phyloP scores from a whole-genome alignment of 2,113 vertebrate genomes.

The Pagrus major region DNA sequence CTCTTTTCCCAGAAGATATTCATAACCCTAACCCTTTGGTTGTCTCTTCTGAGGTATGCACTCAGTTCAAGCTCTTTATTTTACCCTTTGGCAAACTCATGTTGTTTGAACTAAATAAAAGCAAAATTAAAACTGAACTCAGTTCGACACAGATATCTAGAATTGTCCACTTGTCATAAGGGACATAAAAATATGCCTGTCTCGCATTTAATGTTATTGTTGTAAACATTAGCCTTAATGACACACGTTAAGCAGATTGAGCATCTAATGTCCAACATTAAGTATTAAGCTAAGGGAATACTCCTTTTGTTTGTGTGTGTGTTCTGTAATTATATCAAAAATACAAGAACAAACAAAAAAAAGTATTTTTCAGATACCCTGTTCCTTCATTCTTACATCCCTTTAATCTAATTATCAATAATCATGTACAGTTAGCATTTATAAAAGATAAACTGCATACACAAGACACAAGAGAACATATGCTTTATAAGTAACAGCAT shows the following conservation, averaged over 20 bases:
- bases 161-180: too few relatives aligned
- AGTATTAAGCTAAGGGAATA: not conserved
- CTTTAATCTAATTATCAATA: too few relatives aligned
- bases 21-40: too few relatives aligned
- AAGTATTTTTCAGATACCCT: too few relatives aligned
- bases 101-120: not conserved
- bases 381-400: not conserved
- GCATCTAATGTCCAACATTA: constrained; percentile 8
- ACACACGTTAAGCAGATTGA: not conserved
- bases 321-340: not conserved
- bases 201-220: not conserved
- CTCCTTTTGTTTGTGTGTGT: not conserved
- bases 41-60: not conserved
- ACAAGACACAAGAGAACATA: not conserved
- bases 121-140: not conserved
- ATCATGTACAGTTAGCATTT: not conserved
- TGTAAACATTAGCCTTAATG: not conserved
- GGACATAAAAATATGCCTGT: not conserved
- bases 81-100: not conserved
- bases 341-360: too few relatives aligned
- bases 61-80: not conserved
- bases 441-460: not conserved
- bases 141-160: not conserved
- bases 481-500: constrained; percentile 20
- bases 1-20: not conserved